Evolutionary conservation across 2,113 vertebrate genomes (phyloP), one percentile per base, ranked within the genome.

Genomic region (Bubo blakistoni): DNA sequence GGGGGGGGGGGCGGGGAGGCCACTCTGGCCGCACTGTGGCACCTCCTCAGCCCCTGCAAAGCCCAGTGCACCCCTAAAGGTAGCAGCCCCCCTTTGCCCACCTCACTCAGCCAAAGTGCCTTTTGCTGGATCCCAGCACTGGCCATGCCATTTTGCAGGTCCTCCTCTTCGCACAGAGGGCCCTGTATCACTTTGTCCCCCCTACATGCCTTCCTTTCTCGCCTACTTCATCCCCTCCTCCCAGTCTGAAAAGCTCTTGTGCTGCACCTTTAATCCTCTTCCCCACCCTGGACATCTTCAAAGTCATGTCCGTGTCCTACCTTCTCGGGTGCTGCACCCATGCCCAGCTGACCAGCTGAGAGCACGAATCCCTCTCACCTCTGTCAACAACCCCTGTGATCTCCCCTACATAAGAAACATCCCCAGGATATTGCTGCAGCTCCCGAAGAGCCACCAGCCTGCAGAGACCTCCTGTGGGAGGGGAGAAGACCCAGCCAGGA

Each of bases 271-370:
- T 95, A 90, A 91, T 61, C 17, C 25, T 82, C 40, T 69, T 90
- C 59, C 20, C 22, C 49, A 46, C 6, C 4, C 66, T 57, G n/a
- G 16, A 38, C 18, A 47, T 62, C 58, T 58, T 66, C 13, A 38
- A 82, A 87, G 16, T 36, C 20, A 74, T 67, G 52, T 66, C 27
- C 14, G 7, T 36, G 13, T 46, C 54, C 59, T 55, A 3, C 6
- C 17, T 66, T 67, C 78, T 67, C 1, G 2, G 15, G 34, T 44
- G 44, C 86, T 89, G 47, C 16, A 72, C 16, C 27, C 2, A 0
- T 30, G 17, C 61, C 52, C 0, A 0, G 30, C 0, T 44, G 52
- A 57, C 52, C 0, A 0, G 30, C 0, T 44, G 52, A 57, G 27
- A 85, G 38, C 66, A 79, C 66, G 82, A 58, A 86, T 20, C 30